phyloP scores from a whole-genome alignment of 2,113 vertebrate species.

The Andinoacara biseriatus region DNA sequence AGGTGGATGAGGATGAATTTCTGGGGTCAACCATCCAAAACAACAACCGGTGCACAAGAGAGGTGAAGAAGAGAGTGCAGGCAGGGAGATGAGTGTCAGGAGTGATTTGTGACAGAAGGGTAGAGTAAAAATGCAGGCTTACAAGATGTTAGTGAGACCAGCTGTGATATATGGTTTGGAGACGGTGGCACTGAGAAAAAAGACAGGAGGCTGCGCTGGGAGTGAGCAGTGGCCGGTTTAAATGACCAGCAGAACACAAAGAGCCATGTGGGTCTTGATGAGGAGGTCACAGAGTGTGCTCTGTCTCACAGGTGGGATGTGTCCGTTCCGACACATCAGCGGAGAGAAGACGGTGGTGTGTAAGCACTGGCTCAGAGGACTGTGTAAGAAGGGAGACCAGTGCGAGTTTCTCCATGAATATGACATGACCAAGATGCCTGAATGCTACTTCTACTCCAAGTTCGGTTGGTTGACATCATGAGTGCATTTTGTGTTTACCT shows the following conservation, averaged over 20 bases:
- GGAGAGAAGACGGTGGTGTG: constrained; percentile 99
- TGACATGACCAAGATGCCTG: constrained; percentile 99
- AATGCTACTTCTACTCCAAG: constrained; percentile 99
- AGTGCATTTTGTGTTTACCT: not conserved
- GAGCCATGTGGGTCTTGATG: not conserved
- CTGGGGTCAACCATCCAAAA: too few species aligned
- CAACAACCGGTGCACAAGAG: too few species aligned
- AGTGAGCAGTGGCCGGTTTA: not conserved
- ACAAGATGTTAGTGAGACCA: too few species aligned
- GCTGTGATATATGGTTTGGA: too few species aligned
- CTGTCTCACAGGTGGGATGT: constrained; percentile 90
- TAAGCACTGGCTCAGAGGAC: constrained; percentile 97
- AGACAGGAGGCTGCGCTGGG: too few species aligned
- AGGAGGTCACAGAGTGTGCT: not conserved
- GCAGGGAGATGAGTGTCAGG: too few species aligned
- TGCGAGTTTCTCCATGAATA: constrained; percentile 98
- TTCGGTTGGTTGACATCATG: constrained; percentile 83
- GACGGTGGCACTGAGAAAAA: too few species aligned
- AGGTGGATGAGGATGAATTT: too few species aligned
- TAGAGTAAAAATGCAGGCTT: too few species aligned
- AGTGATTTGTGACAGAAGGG: too few species aligned
- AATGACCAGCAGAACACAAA: not conserved
- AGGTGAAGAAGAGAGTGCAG: too few species aligned
- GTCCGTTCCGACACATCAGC: constrained; percentile 96
- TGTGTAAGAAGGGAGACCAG: constrained; percentile 99